A percentile compares a stretch with the other conserved stretches of the same genome.
Evolutionary conservation across 2,113 vertebrate genomes (phyloP).

Genomic region (Phylloscopus whistleri): DNA sequence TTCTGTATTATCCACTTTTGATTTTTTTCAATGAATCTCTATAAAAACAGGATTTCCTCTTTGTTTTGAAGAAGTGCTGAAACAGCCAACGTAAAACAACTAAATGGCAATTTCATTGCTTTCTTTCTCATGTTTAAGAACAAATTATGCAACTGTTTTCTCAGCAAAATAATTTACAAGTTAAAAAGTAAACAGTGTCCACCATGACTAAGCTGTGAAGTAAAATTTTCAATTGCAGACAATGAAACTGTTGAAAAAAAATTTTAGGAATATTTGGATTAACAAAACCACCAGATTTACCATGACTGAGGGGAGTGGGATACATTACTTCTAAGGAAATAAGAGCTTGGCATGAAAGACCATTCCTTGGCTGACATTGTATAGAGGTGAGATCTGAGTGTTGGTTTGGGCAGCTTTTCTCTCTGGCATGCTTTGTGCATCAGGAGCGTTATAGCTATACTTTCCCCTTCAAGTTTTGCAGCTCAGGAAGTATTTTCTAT

Average conservation of each 20-base stretch:
- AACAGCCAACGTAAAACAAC: background rate
- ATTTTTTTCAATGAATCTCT: background rate
- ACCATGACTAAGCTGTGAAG: background rate
- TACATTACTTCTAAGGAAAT: background rate
- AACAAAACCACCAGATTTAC: background rate
- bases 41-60: background rate
- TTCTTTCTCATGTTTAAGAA: background rate
- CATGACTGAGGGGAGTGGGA: background rate
- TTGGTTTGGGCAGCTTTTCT: background rate
- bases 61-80: background rate
- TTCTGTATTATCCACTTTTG: background rate
- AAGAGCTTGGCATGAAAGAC: background rate
- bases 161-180: background rate
- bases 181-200: background rate
- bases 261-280: background rate
- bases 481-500: background rate
- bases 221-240: background rate
- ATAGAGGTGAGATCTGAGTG: background rate
- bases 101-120: background rate
- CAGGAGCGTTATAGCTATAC: background rate
- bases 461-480: background rate
- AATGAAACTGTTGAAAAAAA: background rate
- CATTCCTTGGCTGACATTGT: background rate
- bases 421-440: background rate
- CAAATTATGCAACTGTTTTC: background rate